phyloP scores from a whole-genome alignment of 2,113 vertebrate genomes.

The Burhinus oedicnemus region DNA sequence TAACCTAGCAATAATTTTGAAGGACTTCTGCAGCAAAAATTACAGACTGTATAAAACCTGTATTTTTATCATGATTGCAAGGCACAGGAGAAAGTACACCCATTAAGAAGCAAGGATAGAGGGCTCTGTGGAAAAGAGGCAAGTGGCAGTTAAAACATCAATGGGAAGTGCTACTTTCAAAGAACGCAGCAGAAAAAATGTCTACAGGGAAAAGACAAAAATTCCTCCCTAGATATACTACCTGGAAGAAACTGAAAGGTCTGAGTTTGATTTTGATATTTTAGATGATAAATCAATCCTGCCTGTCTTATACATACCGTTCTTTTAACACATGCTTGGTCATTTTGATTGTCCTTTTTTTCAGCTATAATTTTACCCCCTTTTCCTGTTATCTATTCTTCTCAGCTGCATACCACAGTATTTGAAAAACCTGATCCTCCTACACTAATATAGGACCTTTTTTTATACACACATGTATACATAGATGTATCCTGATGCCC shows the following conservation, averaged over 20 bases:
- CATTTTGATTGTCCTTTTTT: not conserved
- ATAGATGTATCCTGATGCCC: not conserved
- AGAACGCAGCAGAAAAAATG: not conserved
- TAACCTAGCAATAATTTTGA: not conserved
- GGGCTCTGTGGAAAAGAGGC: not conserved
- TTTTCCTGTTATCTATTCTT: not conserved
- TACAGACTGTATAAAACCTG: not conserved
- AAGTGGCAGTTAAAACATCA: not conserved
- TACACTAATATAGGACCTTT: not conserved
- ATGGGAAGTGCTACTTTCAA: not conserved
- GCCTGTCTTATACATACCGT: not conserved
- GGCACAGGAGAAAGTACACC: not conserved
- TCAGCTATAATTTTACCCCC: not conserved
- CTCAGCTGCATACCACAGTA: not conserved
- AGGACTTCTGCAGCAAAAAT: not conserved
- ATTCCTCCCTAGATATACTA: not conserved
- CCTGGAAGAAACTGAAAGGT: not conserved
- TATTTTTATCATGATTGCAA: not conserved
- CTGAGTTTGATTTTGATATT: not conserved
- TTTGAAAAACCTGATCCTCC: not conserved
- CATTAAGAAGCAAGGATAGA: not conserved
- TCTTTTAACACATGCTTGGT: not conserved
- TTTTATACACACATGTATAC: not conserved
- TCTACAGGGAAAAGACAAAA: not conserved
- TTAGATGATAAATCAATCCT: not conserved